Percentiles rank a stretch among this genome's conserved stretches.
phyloP scores from a whole-genome alignment of 2,797 vertebrate species.

The Bryconaethiops microstoma region DNA sequence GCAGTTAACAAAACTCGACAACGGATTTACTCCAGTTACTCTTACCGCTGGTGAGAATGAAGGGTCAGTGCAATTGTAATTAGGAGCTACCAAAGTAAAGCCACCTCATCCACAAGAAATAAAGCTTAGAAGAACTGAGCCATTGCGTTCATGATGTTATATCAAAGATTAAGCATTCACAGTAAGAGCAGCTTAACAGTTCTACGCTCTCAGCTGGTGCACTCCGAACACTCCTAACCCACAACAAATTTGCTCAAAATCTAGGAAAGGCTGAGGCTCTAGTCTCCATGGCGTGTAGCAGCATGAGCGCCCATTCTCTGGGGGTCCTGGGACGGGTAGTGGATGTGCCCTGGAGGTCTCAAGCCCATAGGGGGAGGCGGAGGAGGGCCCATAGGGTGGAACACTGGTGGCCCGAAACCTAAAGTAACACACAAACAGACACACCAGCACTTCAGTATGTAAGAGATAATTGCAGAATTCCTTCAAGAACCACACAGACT shows the following conservation, averaged over 20 bases:
- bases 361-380: conserved; percentile 91
- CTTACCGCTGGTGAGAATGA: not conserved
- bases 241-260: not conserved
- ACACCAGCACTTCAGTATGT: not conserved
- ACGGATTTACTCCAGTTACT: not conserved
- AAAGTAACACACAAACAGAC: conserved; percentile 25
- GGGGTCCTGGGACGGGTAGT: conserved; percentile 96
- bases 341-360: conserved; percentile 93
- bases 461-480: no score
- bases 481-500: not conserved
- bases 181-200: not conserved
- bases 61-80: not conserved
- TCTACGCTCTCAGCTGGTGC: not conserved
- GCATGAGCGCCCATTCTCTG: conserved; percentile 96
- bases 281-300: conserved; percentile 66
- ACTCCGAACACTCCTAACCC: not conserved
- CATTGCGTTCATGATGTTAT: not conserved
- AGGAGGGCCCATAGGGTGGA: conserved; percentile 88
- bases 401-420: conserved; percentile 91
- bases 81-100: not conserved
- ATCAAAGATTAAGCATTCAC: not conserved
- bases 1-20: not conserved
- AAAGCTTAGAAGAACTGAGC: not conserved
- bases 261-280: not conserved
- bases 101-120: not conserved